These are phyloP conservation scores for Muschampia plurimacula DNA, from an alignment of 2,888 invertebrate species.

Conservation along the genomic window DNA sequence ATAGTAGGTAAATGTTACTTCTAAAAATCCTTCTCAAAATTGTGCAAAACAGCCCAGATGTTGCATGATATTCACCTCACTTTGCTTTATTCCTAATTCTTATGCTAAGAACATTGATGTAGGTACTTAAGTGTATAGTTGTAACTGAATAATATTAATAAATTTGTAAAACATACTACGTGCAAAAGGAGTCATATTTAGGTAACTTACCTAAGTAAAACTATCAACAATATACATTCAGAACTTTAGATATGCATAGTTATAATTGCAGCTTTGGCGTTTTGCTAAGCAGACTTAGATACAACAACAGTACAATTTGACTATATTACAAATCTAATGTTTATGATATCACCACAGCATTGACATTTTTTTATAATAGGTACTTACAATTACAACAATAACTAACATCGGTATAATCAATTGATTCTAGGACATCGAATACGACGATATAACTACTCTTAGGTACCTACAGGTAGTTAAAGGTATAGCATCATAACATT, in stretches of 20 bases:
- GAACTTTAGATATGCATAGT: constrained; percentile 6
- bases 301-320: constrained; percentile 13
- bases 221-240: neutral
- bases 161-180: neutral
- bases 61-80: neutral
- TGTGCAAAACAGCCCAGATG: constrained; percentile 19
- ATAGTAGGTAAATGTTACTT: neutral
- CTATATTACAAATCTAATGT: constrained; percentile 57
- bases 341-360: constrained; percentile 74
- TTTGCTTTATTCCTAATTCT: constrained; percentile 26
- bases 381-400: neutral
- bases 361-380: constrained; percentile 50
- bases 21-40: neutral
- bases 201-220: neutral
- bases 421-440: constrained; percentile 26
- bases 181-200: constrained; percentile 6
- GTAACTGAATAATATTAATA: neutral
- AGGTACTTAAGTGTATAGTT: neutral
- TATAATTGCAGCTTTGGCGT: constrained; percentile 19
- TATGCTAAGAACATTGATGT: neutral
- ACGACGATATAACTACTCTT: constrained; percentile 23
- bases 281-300: constrained; percentile 18
- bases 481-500: constrained; percentile 17
- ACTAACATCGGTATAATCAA: constrained; percentile 13
- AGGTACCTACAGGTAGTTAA: neutral